Percentiles rank a stretch among this genome's conserved stretches.
phyloP scores from a whole-genome alignment of 1,140 invertebrate genomes.

The Bombus pascuorum region DNA sequence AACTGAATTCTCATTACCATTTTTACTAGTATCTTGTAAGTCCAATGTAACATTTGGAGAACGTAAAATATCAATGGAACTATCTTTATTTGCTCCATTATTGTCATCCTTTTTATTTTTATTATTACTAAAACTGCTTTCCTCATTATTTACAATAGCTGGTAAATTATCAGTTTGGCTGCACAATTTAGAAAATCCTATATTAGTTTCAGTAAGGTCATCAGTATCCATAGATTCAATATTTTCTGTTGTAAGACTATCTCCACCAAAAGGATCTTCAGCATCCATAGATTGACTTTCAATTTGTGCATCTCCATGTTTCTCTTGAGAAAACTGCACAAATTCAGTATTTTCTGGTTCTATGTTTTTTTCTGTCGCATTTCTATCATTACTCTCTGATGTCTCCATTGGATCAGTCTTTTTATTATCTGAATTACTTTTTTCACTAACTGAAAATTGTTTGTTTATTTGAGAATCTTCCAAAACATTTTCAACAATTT shows the following conservation, averaged over 20 bases:
- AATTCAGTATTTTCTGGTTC: slow-evolving; percentile 79
- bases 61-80: slow-evolving; percentile 2
- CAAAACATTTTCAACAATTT: slow-evolving; percentile 3
- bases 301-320: slow-evolving; percentile 76
- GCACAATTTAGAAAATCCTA: slow-evolving; percentile 72
- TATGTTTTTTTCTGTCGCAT: slow-evolving; percentile 57
- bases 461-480: slow-evolving; percentile 24
- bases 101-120: slow-evolving; percentile 31
- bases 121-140: slow-evolving; percentile 38
- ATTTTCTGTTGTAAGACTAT: slow-evolving; percentile 71
- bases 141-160: slow-evolving; percentile 68
- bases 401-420: slow-evolving; percentile 41
- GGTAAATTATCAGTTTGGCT: slow-evolving; percentile 73
- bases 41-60: not conserved
- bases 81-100: slow-evolving; percentile 35
- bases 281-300: slow-evolving; percentile 78
- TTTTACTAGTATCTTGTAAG: slow-evolving; percentile 7
- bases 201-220: slow-evolving; percentile 55
- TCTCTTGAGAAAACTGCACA: slow-evolving; percentile 79
- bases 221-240: slow-evolving; percentile 73
- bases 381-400: slow-evolving; percentile 48
- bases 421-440: slow-evolving; percentile 24
- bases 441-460: slow-evolving; percentile 15
- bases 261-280: slow-evolving; percentile 80
- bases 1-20: not conserved